Evolutionary conservation across 2,888 invertebrate species (phyloP), one percentile per base, ranked within the genome.

Genomic region (Eretmocerus hayati): DNA sequence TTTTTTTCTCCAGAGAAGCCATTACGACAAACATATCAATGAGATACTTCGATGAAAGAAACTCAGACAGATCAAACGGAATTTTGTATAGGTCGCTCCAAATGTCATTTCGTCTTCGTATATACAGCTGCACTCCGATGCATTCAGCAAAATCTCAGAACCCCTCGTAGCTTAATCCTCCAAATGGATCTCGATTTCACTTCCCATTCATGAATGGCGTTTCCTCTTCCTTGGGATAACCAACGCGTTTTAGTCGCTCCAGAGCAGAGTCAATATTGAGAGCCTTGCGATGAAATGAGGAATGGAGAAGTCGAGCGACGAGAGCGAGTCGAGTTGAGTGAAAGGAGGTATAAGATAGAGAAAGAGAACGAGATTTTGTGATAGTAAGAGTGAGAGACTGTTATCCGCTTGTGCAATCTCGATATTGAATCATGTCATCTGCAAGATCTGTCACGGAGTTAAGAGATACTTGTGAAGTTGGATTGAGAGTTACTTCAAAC

Each of bases 401-500:
- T 52, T 56, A 56, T 56, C 49, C 53, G 53, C 57, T 59, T 56
- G 55, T 58, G 56, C 57, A 56, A 57, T 58, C 56, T 55, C 53
- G 58, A 61, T 61, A 59, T 59, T 60, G 56, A 58, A 61, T 58
- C 56, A 53, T 49, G 51, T 52, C 50, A 56, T 56, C 56, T 44
- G 48, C 46, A 35, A 23, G 52, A 57, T 56, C 43, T 46, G 47
- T 32, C 43, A 30, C 39, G n/a, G 37, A 37, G 41, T 47, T 51
- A 42, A 31, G 22, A 31, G 35, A 23, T 21, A 40, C 41, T 47
- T 23, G 41, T 41, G 22, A 46, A 35, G 20, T 42, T 42, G 36
- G 26, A 45, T 41, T 41, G 40, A 46, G 47, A 30, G 30, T 30
- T n/a, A n/a, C n/a, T n/a, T n/a, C 30, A 13, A 13, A 13, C 30